phyloP scores from a whole-genome alignment of 37 sponge, comb jelly and placozoan genomes.

The Cladorhizidae sp. region DNA sequence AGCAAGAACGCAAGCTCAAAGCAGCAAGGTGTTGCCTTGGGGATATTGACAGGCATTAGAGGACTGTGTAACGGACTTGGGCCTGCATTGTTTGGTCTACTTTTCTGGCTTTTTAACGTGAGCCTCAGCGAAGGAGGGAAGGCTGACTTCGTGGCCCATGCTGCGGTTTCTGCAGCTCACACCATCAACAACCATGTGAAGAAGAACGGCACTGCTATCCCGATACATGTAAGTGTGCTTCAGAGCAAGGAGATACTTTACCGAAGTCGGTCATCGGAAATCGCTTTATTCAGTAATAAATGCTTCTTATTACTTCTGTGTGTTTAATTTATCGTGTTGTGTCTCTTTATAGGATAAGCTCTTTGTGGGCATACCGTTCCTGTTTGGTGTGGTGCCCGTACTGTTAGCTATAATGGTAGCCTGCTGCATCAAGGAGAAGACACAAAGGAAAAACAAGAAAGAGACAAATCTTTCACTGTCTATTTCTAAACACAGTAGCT shows the following conservation, averaged over 20 bases:
- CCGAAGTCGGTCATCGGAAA: not conserved
- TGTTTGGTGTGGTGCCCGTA: conserved; percentile 49
- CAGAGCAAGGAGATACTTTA: not conserved
- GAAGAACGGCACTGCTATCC: not conserved
- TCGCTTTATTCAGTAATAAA: not conserved
- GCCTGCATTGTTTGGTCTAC: conserved; percentile 83
- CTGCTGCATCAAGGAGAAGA: conserved; percentile 37
- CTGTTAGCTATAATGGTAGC: conserved; percentile 45
- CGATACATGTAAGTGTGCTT: not conserved
- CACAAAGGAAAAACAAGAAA: conserved; percentile 32
- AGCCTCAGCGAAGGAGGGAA: conserved; percentile 46
- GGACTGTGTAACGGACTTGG: conserved; percentile 91
- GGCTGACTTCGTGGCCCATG: not conserved
- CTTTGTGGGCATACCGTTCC: conserved; percentile 48
- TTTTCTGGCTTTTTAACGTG: conserved; percentile 85
- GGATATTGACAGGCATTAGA: conserved; percentile 88
- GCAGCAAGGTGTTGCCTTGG: conserved; percentile 86
- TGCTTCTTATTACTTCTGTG: not conserved
- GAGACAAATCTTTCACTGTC: not conserved
- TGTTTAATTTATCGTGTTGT: not conserved
- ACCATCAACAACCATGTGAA: not conserved
- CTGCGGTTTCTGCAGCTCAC: not conserved
- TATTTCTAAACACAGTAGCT: not conserved
- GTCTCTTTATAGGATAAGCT: conserved; percentile 15
- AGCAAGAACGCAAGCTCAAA: conserved; percentile 73